Evolutionary conservation across 2,888 invertebrate genomes (phyloP).

Genomic region (Pheosia gnoma): DNA sequence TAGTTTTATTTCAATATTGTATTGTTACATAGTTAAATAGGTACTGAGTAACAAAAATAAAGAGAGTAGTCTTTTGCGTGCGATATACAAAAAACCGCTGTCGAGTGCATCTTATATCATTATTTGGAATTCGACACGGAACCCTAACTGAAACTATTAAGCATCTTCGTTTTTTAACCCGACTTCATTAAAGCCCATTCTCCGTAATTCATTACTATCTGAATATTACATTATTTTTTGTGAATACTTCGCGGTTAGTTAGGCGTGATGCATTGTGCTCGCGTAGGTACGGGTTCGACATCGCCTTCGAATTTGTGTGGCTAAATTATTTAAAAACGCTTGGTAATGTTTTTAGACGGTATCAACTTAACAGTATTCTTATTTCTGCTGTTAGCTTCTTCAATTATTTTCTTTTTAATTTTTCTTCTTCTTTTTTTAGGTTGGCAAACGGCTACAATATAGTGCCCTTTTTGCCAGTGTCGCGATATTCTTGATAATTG

Average conservation of each 20-base stretch:
- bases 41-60: too few species aligned
- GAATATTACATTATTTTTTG: constrained; percentile 45
- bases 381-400: not conserved
- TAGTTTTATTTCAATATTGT: too few species aligned
- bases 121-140: constrained; percentile 21
- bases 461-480: too few species aligned
- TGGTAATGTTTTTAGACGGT: not conserved
- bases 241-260: constrained; percentile 48
- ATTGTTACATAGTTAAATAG: too few species aligned
- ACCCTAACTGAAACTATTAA: constrained; percentile 46
- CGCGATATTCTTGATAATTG: too few species aligned
- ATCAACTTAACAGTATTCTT: not conserved
- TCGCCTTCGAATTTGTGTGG: not conserved
- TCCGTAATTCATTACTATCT: constrained; percentile 45
- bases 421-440: too few species aligned
- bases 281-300: not conserved
- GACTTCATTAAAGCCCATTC: constrained; percentile 66
- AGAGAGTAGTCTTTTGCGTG: not conserved
- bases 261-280: constrained; percentile 31
- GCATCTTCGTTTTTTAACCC: constrained; percentile 35
- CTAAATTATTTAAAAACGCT: not conserved
- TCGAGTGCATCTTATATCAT: not conserved
- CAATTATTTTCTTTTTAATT: too few species aligned
- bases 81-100: not conserved
- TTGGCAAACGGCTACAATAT: too few species aligned